phyloP scores from a whole-genome alignment of 2,113 vertebrate genomes.

The Amazona vittata region DNA sequence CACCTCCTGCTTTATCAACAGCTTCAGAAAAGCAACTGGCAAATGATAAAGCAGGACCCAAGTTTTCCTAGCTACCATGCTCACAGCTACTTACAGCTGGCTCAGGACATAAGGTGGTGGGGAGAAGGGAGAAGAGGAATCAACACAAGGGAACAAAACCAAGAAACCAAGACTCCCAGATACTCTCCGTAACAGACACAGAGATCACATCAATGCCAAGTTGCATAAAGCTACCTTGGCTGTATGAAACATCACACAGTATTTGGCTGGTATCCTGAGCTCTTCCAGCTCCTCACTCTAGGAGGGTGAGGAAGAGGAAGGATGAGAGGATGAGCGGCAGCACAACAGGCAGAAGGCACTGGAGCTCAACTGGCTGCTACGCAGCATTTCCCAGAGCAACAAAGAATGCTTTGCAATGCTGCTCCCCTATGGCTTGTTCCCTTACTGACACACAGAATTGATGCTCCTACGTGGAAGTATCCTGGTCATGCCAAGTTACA shows the following conservation, averaged over 20 bases:
- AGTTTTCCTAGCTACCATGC: background rate
- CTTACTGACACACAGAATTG: background rate
- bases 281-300: background rate
- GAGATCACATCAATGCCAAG: background rate
- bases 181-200: background rate
- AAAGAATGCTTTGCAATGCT: background rate
- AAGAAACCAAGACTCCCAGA: constrained; percentile 30
- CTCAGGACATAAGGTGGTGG: background rate
- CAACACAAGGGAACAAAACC: background rate
- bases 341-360: background rate
- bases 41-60: constrained; percentile 12
- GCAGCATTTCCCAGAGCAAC: background rate
- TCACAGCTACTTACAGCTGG: background rate
- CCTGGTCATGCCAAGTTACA: rapidly evolving
- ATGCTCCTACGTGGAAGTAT: rapidly evolving
- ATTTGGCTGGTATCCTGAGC: background rate
- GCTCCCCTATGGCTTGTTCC: background rate
- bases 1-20: constrained; percentile 33
- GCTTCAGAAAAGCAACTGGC: background rate
- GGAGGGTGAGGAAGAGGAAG: background rate
- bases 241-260: rapidly evolving
- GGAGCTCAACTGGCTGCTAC: background rate
- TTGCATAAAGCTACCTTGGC: background rate
- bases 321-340: background rate
- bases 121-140: background rate